A percentile compares a stretch with the other conserved stretches of the same genome.
These are phyloP conservation scores for Falco berigora DNA, from an alignment of 2,797 vertebrate genomes.

Conservation along the genomic window DNA sequence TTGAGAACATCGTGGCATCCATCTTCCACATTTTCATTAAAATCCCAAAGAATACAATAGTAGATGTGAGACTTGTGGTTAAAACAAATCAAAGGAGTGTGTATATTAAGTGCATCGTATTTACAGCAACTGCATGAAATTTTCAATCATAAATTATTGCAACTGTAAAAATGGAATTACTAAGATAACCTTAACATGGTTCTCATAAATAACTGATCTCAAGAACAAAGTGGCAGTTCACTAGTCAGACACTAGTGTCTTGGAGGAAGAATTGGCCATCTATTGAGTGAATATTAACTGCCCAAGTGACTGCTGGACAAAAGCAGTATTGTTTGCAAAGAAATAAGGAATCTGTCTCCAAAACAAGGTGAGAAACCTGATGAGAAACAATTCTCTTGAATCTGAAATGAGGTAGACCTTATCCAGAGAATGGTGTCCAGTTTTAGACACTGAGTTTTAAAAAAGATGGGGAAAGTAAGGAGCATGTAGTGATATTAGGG, in stretches of 20 bases:
- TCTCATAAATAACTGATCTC: neutral
- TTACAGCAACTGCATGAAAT: neutral
- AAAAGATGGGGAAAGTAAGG: neutral
- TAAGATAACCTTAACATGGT: neutral
- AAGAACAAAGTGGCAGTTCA: neutral
- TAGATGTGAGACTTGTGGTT: neutral
- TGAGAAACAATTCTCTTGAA: neutral
- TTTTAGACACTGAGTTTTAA: neutral
- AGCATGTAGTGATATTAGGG: neutral
- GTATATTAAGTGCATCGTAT: neutral
- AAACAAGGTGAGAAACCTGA: neutral
- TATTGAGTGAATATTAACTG: neutral
- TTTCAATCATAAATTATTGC: neutral
- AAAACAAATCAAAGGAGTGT: neutral
- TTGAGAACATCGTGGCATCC: neutral
- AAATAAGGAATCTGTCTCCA: neutral
- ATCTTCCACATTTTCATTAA: neutral
- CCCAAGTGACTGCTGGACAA: neutral
- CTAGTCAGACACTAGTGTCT: neutral
- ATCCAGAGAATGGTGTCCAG: neutral
- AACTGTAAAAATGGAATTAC: neutral
- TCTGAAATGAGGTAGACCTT: neutral
- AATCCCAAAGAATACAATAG: neutral
- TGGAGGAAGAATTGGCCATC: neutral
- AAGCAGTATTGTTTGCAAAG: neutral